Percentiles rank a stretch among this genome's conserved stretches.
phyloP scores from a whole-genome alignment of 2,113 vertebrate species.

The Panurus biarmicus region DNA sequence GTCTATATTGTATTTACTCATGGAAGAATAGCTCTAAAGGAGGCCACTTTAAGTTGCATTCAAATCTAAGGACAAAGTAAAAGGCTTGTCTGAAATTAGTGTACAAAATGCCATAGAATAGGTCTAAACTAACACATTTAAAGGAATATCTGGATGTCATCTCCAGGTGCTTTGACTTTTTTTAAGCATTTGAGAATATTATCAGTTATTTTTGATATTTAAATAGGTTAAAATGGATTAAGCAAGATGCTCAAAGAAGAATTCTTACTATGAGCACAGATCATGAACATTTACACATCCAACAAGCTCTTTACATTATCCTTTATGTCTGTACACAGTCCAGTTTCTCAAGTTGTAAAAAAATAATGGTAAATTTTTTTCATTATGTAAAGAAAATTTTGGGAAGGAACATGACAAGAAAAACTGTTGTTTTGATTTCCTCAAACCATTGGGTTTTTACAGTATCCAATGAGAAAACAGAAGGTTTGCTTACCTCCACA shows the following conservation, averaged over 20 bases:
- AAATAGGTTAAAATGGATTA: background rate
- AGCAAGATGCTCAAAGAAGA: background rate
- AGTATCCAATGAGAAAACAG: background rate
- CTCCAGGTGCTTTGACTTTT: background rate
- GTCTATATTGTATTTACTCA: background rate
- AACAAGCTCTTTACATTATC: background rate
- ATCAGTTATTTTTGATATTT: background rate
- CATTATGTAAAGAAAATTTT: background rate
- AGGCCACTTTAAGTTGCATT: background rate
- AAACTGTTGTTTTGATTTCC: background rate
- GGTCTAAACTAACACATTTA: background rate
- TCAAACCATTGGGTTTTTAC: background rate
- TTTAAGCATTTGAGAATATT: background rate
- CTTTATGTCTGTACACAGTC: background rate
- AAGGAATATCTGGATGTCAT: background rate
- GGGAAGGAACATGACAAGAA: background rate
- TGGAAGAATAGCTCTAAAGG: background rate
- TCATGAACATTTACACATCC: background rate
- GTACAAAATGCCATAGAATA: background rate
- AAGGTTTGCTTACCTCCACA: background rate
- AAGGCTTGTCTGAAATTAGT: background rate
- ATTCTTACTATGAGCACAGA: background rate
- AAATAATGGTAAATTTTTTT: background rate
- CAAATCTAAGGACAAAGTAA: background rate
- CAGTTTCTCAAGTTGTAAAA: background rate